phyloP scores from a whole-genome alignment of 2,888 invertebrate genomes.

The Sarcophaga carnaria region DNA sequence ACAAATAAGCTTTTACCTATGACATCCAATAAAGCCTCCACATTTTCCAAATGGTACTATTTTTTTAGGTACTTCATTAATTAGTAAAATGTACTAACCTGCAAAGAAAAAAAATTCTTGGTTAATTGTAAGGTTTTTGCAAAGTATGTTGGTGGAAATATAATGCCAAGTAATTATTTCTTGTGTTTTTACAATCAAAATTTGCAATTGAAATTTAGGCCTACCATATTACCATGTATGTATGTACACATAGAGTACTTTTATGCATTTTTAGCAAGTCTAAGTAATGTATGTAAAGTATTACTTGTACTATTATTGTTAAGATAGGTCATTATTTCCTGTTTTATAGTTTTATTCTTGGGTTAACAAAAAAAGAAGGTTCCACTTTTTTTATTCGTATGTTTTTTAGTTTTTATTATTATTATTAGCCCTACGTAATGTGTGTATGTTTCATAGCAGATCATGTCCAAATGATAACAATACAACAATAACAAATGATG shows the following conservation, averaged over 20 bases:
- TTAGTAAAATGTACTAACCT: conserved; percentile 56
- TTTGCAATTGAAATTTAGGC: conserved; percentile 65
- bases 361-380: conserved; percentile 6
- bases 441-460: conserved; percentile 24
- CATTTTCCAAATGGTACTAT: no score
- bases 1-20: no score
- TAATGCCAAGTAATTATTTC: conserved; percentile 33
- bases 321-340: conserved; percentile 69
- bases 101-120: conserved; percentile 35
- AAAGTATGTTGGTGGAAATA: no score
- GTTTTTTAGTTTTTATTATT: background rate
- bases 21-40: no score
- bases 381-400: conserved; percentile 55
- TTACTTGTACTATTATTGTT: conserved; percentile 33
- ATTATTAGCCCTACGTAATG: background rate
- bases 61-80: no score
- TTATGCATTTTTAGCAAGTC: background rate
- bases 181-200: conserved; percentile 42
- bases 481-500: conserved; percentile 55
- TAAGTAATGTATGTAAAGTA: background rate
- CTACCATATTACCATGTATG: background rate
- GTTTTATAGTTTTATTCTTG: conserved; percentile 18
- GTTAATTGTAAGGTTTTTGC: no score
- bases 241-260: no score
- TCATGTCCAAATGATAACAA: conserved; percentile 61